Conservation (phyloP, 2,888 invertebrate genomes). For the Pachliopta kotzebuea region DNA sequence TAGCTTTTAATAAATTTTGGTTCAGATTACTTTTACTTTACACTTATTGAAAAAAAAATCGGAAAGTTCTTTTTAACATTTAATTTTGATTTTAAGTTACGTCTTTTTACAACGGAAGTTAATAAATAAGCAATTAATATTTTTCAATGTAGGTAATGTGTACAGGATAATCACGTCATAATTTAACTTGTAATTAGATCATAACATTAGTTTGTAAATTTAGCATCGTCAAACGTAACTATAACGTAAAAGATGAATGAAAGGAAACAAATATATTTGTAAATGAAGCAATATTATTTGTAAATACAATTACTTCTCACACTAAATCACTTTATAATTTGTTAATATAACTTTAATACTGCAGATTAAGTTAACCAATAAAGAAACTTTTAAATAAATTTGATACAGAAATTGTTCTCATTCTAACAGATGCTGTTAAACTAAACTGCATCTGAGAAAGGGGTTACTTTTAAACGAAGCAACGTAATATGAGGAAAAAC, state of each 20-base stretch:
- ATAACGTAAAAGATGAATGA: neutral
- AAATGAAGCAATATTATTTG: neutral
- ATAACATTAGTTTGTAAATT: constrained; percentile 7
- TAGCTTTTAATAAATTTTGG: too few relatives aligned
- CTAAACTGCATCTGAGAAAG: constrained; percentile 19
- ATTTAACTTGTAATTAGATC: neutral
- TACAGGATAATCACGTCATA: neutral
- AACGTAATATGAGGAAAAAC: constrained; percentile 22
- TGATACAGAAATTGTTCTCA: constrained; percentile 14
- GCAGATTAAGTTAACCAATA: neutral
- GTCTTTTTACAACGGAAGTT: too few relatives aligned
- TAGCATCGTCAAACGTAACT: neutral
- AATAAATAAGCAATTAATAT: too few relatives aligned
- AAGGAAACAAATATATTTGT: neutral
- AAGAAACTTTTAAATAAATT: neutral
- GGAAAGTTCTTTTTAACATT: too few relatives aligned
- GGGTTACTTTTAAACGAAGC: constrained; percentile 12
- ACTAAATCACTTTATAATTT: neutral
- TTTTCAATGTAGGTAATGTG: neutral
- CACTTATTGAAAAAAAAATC: too few relatives aligned
- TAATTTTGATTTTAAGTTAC: too few relatives aligned
- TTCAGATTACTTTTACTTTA: too few relatives aligned
- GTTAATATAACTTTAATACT: neutral
- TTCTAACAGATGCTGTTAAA: constrained; percentile 8
- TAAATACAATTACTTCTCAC: neutral